phyloP scores from a whole-genome alignment of 2,888 invertebrate species.

The Cephus pulcher region DNA sequence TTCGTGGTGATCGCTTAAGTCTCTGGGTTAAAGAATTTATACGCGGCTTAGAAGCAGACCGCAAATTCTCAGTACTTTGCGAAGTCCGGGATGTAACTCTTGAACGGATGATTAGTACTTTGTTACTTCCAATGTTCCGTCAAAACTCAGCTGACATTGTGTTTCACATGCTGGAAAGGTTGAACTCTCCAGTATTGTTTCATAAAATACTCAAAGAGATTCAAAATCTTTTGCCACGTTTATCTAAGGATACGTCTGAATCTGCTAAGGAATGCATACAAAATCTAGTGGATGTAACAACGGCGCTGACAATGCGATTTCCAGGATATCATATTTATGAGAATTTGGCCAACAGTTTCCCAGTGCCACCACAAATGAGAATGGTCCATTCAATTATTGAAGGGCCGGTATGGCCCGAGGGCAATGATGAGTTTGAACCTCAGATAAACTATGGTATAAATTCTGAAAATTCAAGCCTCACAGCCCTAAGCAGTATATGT shows the following conservation, averaged over 20 bases:
- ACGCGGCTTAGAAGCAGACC: constrained; percentile 70
- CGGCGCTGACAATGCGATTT: constrained; percentile 70
- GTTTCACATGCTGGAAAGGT: constrained; percentile 74
- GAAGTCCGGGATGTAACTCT: constrained; percentile 75
- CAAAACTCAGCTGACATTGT: constrained; percentile 73
- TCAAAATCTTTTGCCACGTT: constrained; percentile 67
- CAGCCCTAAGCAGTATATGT: constrained; percentile 89
- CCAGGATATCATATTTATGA: constrained; percentile 61
- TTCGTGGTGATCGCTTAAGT: constrained; percentile 73
- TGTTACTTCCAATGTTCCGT: constrained; percentile 71
- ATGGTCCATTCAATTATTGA: constrained; percentile 55
- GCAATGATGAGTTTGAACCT: constrained; percentile 40
- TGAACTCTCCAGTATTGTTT: constrained; percentile 73
- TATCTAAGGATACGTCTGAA: constrained; percentile 73
- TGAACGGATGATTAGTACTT: constrained; percentile 70
- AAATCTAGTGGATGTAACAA: constrained; percentile 72
- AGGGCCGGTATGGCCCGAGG: constrained; percentile 63
- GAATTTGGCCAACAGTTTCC: constrained; percentile 55
- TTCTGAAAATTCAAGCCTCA: constrained; percentile 77
- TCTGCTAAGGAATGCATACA: constrained; percentile 68
- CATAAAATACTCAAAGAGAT: constrained; percentile 66
- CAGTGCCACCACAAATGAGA: constrained; percentile 50
- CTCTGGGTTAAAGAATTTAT: constrained; percentile 77
- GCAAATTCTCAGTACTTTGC: constrained; percentile 70
- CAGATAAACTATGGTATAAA: constrained; percentile 31